A percentile compares a stretch with the other conserved stretches of the same genome.
phyloP scores from a whole-genome alignment of 2,113 vertebrate genomes.

The Poecile atricapillus region DNA sequence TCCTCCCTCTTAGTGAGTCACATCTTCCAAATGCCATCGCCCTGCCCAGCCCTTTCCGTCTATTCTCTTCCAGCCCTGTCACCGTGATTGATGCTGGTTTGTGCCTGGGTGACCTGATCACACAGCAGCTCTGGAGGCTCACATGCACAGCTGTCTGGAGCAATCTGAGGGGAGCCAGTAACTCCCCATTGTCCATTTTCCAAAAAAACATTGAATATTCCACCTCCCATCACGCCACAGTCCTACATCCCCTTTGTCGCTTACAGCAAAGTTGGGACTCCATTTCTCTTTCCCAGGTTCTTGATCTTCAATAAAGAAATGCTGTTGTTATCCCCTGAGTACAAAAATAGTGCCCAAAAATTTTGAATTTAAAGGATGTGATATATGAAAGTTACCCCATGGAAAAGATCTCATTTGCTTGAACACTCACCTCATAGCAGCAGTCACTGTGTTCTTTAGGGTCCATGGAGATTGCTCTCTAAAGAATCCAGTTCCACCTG shows the following conservation, averaged over 20 bases:
- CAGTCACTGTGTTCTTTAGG: background rate
- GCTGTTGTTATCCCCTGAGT: background rate
- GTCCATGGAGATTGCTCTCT: background rate
- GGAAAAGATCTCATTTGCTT: background rate
- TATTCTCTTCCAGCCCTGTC: background rate
- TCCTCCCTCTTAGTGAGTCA: background rate
- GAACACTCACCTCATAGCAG: background rate
- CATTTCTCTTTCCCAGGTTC: background rate
- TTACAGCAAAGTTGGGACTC: background rate
- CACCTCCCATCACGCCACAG: background rate
- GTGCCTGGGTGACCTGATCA: background rate
- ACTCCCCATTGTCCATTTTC: background rate
- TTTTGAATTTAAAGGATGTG: background rate
- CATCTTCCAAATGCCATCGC: background rate
- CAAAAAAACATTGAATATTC: background rate
- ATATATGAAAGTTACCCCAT: background rate
- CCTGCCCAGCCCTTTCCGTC: conserved; percentile 4
- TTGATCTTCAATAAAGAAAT: background rate
- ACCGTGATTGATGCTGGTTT: background rate
- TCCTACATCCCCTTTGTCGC: background rate
- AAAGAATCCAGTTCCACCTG: background rate
- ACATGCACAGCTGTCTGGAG: background rate
- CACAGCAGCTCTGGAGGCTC: background rate
- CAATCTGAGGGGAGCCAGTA: background rate
- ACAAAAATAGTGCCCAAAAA: background rate